Base-by-base conservation (phyloP, 1,140 invertebrate species). In the Coboldia fuscipes region DNA sequence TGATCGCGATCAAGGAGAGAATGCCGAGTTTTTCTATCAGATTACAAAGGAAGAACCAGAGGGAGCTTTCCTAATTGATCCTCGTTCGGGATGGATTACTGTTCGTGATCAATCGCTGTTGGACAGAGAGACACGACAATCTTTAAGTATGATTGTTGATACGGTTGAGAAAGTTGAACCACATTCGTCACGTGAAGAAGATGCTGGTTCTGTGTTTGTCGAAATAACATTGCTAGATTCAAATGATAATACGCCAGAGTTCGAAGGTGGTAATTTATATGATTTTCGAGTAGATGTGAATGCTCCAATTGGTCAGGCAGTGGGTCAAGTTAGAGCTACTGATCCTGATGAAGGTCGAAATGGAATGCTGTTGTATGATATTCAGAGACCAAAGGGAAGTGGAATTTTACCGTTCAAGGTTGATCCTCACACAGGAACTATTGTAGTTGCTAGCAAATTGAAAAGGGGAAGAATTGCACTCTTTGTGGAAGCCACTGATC, bases 241-340 rank as follows among this genome's bases (percentile, higher is more conserved):
- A 7, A 88, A 86, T 51, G 82, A 86, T 38, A 86, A 86, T 45
- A 84, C 81, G 45, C 82, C 82, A 0, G 70, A 69, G 7, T 88
- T 86, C 45, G 61, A 81, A 10, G 78, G 80, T 1, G 73, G 67
- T 28, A 85, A 84, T 50, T 54, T 85, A 0, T 86, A 85, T 44
- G 70, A 77, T 38, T 75, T 86, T 37, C 61, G 67, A 21, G 63
- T 81, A 0, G 66, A 65, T 29, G 71, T 69, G 12, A 70, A 79
- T 36, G 66, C 68, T 1, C 63, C 68, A 37, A 48, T 70, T 17
- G 72, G 72, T 5, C 67, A 71, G 16, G 58, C 72, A 9, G 68
- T 90, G 16, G 77, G 80, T 1, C 69, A 69, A 54, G 70, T 79
- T 0, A 7, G 23, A 8, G 7, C 7, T n/a, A 24, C 23, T 54